Percentiles rank a stretch among this genome's conserved stretches.
Evolutionary conservation across 92 coral and sea anemone species (phyloP).

Genomic region (Palythoa heliodiscus): DNA sequence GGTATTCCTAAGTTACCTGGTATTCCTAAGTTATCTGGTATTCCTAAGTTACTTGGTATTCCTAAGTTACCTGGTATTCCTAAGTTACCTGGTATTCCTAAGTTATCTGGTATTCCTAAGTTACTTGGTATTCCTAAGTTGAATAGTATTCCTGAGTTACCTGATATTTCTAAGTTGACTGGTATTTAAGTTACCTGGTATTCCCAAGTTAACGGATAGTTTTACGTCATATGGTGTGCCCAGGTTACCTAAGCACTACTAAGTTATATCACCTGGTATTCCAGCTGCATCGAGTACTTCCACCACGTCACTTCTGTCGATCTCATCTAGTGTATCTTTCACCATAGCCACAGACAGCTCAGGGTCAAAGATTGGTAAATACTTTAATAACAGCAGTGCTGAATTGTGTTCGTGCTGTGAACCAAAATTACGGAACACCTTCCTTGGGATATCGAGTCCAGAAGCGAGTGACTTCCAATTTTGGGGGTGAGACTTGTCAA

Average conservation of each 20-base stretch:
- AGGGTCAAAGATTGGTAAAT: constrained; percentile 85
- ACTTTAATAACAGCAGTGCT: constrained; percentile 71
- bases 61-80: no score
- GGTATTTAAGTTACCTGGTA: no score
- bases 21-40: no score
- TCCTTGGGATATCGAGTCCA: constrained; percentile 73
- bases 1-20: no score
- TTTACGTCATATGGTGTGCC: no score
- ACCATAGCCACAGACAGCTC: constrained; percentile 69
- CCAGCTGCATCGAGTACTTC: constrained; percentile 70
- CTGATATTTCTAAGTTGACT: no score
- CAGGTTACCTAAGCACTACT: neutral
- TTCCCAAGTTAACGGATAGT: no score
- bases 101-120: no score
- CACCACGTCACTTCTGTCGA: constrained; percentile 67
- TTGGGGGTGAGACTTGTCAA: constrained; percentile 57
- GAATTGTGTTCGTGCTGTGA: constrained; percentile 73
- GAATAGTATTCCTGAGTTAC: no score
- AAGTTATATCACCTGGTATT: constrained; percentile 66
- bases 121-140: no score
- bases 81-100: no score
- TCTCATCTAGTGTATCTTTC: constrained; percentile 56
- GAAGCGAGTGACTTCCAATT: constrained; percentile 76
- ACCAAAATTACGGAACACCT: constrained; percentile 78
- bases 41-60: no score